phyloP scores from a whole-genome alignment of 2,888 invertebrate genomes.

The Cenopis cana region DNA sequence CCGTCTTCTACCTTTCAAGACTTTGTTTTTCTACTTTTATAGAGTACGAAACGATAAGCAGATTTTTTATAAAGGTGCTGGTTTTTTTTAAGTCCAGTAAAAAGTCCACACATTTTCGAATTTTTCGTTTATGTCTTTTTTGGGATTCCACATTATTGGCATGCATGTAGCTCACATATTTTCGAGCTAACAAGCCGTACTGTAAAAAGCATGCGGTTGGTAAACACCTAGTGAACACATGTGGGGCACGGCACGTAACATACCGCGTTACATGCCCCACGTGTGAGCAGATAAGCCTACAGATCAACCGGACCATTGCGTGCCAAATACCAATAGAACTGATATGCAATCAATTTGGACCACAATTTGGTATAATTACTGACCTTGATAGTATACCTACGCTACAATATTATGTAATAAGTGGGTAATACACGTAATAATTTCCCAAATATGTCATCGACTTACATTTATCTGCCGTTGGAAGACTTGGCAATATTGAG shows the following conservation, averaged over 20 bases:
- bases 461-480: background rate
- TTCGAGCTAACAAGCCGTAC: too few relatives aligned
- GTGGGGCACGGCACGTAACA: background rate
- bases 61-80: too few relatives aligned
- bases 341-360: slow-evolving; percentile 21
- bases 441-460: background rate
- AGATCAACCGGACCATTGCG: slow-evolving; percentile 13
- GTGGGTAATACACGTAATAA: background rate
- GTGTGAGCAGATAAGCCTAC: slow-evolving; percentile 2
- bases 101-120: too few relatives aligned
- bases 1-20: too few relatives aligned
- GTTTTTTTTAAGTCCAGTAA: too few relatives aligned
- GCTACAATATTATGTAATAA: background rate
- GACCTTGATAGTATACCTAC: slow-evolving; percentile 12
- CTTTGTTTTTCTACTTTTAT: too few relatives aligned
- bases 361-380: slow-evolving; percentile 14
- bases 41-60: too few relatives aligned
- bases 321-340: slow-evolving; percentile 15
- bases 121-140: too few relatives aligned
- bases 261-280: background rate
- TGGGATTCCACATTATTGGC: too few relatives aligned
- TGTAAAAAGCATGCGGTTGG: slow-evolving; percentile 7
- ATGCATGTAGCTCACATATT: too few relatives aligned
- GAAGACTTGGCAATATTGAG: too few relatives aligned
- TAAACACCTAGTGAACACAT: slow-evolving; percentile 14